Evolutionary conservation across 2,797 vertebrate species (phyloP), one percentile per base, ranked within the genome.

Genomic region (Clarias pachynema): DNA sequence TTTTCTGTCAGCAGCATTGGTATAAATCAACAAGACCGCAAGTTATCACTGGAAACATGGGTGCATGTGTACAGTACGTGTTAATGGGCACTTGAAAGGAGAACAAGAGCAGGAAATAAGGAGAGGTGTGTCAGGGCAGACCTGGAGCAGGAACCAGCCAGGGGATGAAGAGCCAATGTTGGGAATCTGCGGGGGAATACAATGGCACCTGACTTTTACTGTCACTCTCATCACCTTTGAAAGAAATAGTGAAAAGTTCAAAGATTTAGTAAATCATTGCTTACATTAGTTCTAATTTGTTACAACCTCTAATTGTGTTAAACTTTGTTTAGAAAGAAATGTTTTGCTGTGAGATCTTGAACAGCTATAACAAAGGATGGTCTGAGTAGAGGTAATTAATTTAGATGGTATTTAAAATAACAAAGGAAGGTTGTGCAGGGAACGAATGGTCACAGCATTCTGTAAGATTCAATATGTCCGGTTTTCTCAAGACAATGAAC

Each of bases 321-420:
- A 62, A 79, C 1, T 59, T 31, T 79, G 77, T 22, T 34, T 79
- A 63, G 37, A 81, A 66, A 83, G 59, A 81, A 66, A 78, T 29
- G 73, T 56, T 16, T 26, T 78, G 29, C 31, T 74, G n/a, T 1
- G 3, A n/a, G 29, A 69, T 34, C 18, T 15, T 22, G 49, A 63
- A 1, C 69, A 83, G 18, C 9, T 22, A 31, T n/a, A 72, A 49
- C 14, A 4, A 74, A 44, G 37, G 6, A 40, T 59, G 74, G 18
- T 34, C 44, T 40, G 37, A 14, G 31, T 24, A 60, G 10, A 24
- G 31, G 9, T n/a, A 37, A 49, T 34, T 37, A 37, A 78, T 60
- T 78, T 37, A 60, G 9, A 60, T 59, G 14, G 37, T 2, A 34
- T n/a, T 14, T 22, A 18, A 24, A 59, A 78, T 6, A 24, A 22